A percentile compares a stretch with the other conserved stretches of the same genome.
These are phyloP conservation scores for Tetraodon nigroviridis DNA, from an alignment of 2,113 vertebrate genomes.

Conservation along the genomic window DNA sequence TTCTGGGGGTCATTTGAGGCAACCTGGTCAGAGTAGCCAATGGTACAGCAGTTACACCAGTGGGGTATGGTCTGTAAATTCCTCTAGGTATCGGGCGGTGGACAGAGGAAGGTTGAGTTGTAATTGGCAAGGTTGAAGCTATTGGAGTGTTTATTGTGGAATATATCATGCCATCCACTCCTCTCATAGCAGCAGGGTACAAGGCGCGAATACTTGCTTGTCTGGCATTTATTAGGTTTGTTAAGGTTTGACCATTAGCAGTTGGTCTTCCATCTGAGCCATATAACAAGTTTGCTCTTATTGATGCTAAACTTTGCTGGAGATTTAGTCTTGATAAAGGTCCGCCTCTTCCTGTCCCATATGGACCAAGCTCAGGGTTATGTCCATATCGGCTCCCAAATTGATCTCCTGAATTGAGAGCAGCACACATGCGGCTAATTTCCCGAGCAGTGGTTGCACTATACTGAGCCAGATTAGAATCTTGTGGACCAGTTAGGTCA, in stretches of 20 bases:
- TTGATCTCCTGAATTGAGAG: slow-evolving; percentile 94
- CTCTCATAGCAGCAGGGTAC: slow-evolving; percentile 87
- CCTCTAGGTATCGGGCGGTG: slow-evolving; percentile 84
- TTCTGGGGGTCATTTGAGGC: slow-evolving; percentile 82
- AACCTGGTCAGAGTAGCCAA: slow-evolving; percentile 86
- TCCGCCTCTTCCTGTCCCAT: slow-evolving; percentile 76
- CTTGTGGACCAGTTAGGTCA: slow-evolving; percentile 80
- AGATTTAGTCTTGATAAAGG: slow-evolving; percentile 70
- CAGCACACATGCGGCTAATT: slow-evolving; percentile 97
- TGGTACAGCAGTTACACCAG: slow-evolving; percentile 84
- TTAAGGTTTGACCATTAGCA: slow-evolving; percentile 76
- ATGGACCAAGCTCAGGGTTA: slow-evolving; percentile 81
- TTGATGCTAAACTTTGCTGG: slow-evolving; percentile 80
- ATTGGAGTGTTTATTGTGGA: slow-evolving; percentile 98
- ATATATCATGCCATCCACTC: slow-evolving; percentile 96
- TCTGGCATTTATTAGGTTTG: slow-evolving; percentile 80
- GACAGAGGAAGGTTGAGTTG: slow-evolving; percentile 90
- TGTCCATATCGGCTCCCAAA: slow-evolving; percentile 81
- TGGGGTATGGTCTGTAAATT: slow-evolving; percentile 84
- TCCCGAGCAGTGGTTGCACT: slow-evolving; percentile 95
- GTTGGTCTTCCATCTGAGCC: slow-evolving; percentile 80
- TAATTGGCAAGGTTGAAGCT: slow-evolving; percentile 96
- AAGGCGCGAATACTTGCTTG: slow-evolving; percentile 82
- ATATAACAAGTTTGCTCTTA: slow-evolving; percentile 83
- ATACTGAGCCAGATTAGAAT: slow-evolving; percentile 92